Evolutionary conservation across 2,888 invertebrate species (phyloP), one percentile per base, ranked within the genome.

Genomic region (Chrysotoxum bicinctum): DNA sequence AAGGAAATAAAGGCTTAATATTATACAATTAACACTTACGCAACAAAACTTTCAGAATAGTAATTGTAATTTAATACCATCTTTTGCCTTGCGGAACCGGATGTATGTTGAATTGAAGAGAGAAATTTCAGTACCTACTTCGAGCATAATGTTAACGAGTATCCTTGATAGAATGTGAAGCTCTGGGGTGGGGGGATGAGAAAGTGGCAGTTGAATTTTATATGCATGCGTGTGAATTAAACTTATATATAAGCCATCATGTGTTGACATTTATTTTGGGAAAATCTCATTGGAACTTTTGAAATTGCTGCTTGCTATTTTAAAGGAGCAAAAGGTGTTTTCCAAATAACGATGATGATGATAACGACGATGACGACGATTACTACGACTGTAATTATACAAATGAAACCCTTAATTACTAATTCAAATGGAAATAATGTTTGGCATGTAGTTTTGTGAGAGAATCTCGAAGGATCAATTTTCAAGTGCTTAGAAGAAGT

Each of bases 11-110:
- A 78, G 37, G 30, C 48, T 32, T 40, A 74, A 73, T 72, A 82
- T 78, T 52, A 58, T 37, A 83, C 78, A 83, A 79, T 83, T 83
- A 79, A 83, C 72, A 83, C 83, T 83, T 78, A 78, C 78, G 78
- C 83, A 83, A 82, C 77, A 77, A 77, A 82, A 83, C 73, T 74
- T 83, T 74, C 30, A 26, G 69, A 69, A 83, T 79, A 79, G 74
- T 83, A 79, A 83, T 83, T 83, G 83, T 79, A 83, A 83, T 83
- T 79, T 83, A 83, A 83, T 83, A 83, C 64, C 82, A 30, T 50
- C 66, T 58, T 69, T 68, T 48, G 56, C 54, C 73, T 54, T 45
- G 37, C 43, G n/a, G 54, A 23, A 16, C 30, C 54, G 66, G 68
- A 32, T 26, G 9, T n/a, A 21, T n/a, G 23, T 21, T 50, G 60